Evolutionary conservation across 2,888 invertebrate genomes (phyloP), one percentile per base, ranked within the genome.

Genomic region (Caradrina clavipalpis): DNA sequence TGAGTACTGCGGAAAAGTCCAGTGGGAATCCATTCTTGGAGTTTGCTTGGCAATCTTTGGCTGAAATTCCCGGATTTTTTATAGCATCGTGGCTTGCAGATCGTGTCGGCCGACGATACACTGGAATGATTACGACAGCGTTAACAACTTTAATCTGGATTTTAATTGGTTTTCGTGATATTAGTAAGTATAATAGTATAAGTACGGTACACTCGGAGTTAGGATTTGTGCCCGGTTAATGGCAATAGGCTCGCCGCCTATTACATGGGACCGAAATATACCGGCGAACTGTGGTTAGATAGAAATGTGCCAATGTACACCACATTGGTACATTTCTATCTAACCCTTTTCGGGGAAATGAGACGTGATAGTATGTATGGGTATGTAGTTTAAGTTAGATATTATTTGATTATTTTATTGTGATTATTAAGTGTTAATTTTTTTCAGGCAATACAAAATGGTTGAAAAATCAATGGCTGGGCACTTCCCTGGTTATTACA

Each of bases 21-120:
- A 96, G 96, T 66, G 97, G 97, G 47, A 97, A 97, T 91, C 97
- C 97, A 15, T 97, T 97, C 87, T 84, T 97, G 73, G 97, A 97
- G 89, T 97, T 97, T 88, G 96, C 97, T 65, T 95, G 96, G 87
- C 97, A 97, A 90, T 95, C 96, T 65, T 81, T 97, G 45, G 96
- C 96, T 26, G 97, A 97, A 90, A 91, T 97, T 51, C 97, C 97
- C 0, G 97, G 97, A 6, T 96, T 96, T 87, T 89, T 97, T 57
- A 69, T 97, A 56, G 97, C 96, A 45, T 96, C 96, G 78, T 96
- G 93, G 93, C 82, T 93, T 10, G 89, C 91, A 47, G 88, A 93
- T 69, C 82, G 73, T 42, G 80, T 92, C 19, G 93, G 94, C 7
- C 87, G 94, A 21, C 86, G 93, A 21, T 88, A 88, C 55, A 86